Base-by-base conservation (phyloP, 2,797 vertebrate species). In the Enoplosus armatus region DNA sequence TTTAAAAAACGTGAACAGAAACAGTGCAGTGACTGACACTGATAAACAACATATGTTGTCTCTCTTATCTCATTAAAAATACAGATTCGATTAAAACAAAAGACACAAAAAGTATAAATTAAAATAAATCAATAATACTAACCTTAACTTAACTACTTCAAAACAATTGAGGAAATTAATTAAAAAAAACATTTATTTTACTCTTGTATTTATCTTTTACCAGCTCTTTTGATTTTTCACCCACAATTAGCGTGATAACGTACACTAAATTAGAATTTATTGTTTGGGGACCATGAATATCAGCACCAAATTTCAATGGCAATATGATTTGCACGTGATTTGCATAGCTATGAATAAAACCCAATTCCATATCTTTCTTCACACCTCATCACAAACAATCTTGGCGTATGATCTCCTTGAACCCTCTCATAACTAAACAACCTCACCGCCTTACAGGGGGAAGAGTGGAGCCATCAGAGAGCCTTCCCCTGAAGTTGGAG, bases 211-310 rank as follows among this genome's bases (percentile, higher is more conserved):
- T 50, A 11, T 63, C 20, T 64, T 75, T 72, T 48, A n/a, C 5
- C 39, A 43, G 27, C 33, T 31, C 39, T 39, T 51, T 61, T 59
- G 26, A 31, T 29, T 41, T 58, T 67, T 62, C 66, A 64, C 22
- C 4, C 55, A 47, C 71, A 77, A 68, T 74, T 64, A 70, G 35
- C 33, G 31, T 69, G 8, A 72, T 64, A 69, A 72, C 51, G 2
- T 76, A 70, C n/a, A 50, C 39, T 39, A 67, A 72, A 85, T 73
- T 76, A 71, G 37, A 70, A 53, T 31, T 58, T 31, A 74, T 86
- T 43, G 54, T 79, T 70, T 64, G 5, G 71, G 47, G 41, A 73
- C 48, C 14, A 50, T 64, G 53, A 77, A 74, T 68, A 82, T 68
- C 39, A 20, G 15, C n/a, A 12, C 18, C 8, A 64, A 47, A 80